Base-by-base conservation (phyloP, 2,888 invertebrate genomes). In the Tridacna crocea region DNA sequence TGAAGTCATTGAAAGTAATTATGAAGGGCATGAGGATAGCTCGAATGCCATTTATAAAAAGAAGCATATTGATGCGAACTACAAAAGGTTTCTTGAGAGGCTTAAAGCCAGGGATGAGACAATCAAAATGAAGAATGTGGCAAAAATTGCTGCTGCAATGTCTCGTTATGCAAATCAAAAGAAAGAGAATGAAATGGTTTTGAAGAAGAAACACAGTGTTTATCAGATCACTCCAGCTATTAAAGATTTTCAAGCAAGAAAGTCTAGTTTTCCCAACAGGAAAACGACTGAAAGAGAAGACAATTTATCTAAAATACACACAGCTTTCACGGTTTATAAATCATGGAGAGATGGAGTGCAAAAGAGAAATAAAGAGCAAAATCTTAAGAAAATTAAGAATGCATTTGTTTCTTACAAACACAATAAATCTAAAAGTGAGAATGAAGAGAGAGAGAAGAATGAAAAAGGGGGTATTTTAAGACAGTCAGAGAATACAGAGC, bases 271-370 rank as follows among this genome's bases (percentile, higher is more conserved):
- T 55, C 10, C 10, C 10, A 10, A 36, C 36, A 36, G 36, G 8
- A 36, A 36, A 36, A 10, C 10, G 2, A 4, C 55, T 55, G 55
- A 63, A 63, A 63, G 63, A 36, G 3, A 36, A 36, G 36, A 61
- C 1, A 61, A 17, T 36, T 2, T 36, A 4, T 36, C 66, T 27
- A 66, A 15, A 66, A 2, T 66, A 66, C 36, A n/a, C 61, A 68
- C 80, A 55, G 83, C 78, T 19, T 80, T 70, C 24, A 75, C 27
- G 46, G 80, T 80, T 13, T 77, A 58, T 75, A 55, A 48, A 36
- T 36, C 36, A 4, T 8, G 36, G 36, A 36, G 36, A 36, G 36
- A 36, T 8, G 36, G 36, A 4, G 36, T 36, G 2, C 3, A 36
- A 36, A 36, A 36, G 36, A 36, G 8, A 36, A 36, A 36, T 36